Base-by-base conservation (phyloP, 2,113 vertebrate species). In the Erythrocebus patas region DNA sequence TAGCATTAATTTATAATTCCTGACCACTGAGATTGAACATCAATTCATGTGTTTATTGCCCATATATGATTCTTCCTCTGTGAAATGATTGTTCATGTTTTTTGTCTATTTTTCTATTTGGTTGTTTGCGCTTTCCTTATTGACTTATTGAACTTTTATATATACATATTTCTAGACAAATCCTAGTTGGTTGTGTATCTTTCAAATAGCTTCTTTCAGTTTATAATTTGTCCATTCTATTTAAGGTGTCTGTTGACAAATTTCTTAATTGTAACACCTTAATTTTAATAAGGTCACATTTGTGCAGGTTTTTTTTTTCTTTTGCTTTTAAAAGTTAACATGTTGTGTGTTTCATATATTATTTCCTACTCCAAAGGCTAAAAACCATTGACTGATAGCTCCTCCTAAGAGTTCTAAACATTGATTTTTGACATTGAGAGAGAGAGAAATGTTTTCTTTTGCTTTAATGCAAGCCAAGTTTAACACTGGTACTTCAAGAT, bases 241-340 rank as follows among this genome's bases (percentile, higher is more conserved):
- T 95, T 61, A 76, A 90, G 16, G 5, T 52, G 6, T 3, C 2
- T 66, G 12, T 79, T 85, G 11, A 91, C 27, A n/a, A 40, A 79
- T 82, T 45, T 25, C 75, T 82, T 83, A 83, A 22, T 79, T 87
- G 79, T 35, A 86, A 23, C 45, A 76, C 25, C 13, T 95, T 82
- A 89, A 50, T 68, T 93, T 86, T 90, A 91, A 50, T 93, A 38
- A 64, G 43, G 30, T 85, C 5, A 57, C 76, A 93, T 95, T n/a
- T 32, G 27, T 64, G 12, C 27, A 30, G 27, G 5, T 32, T 64
- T 18, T 55, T 55, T 55, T 64, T 18, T 55, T 55, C 18, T 91
- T 61, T 83, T 35, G 22, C 13, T 38, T 91, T 80, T 35, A 38
- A 50, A 86, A 79, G 43, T 87, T 90, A 87, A 20, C 5, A 20